phyloP scores from a whole-genome alignment of 2,797 vertebrate genomes.

The Silurus lanzhouensis region DNA sequence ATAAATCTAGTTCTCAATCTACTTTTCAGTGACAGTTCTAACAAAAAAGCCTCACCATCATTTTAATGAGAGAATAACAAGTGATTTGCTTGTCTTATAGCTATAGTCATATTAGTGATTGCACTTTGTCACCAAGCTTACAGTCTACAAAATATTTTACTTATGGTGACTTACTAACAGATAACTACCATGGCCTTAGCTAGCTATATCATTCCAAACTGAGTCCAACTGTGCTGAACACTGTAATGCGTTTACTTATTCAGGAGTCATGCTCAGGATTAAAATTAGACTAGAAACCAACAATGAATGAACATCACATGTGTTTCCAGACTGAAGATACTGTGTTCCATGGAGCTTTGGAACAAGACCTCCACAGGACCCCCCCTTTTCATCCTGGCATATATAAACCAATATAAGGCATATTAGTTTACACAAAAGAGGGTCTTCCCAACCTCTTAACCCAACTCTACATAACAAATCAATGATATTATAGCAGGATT shows the following conservation, averaged over 20 bases:
- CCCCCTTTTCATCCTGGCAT: too few species aligned
- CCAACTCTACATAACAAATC: too few species aligned
- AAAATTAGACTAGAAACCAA: background rate
- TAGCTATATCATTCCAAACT: background rate
- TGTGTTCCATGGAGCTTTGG: too few species aligned
- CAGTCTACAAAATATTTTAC: background rate
- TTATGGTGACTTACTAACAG: background rate
- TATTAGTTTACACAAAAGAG: too few species aligned
- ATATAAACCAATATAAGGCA: too few species aligned
- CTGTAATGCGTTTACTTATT: background rate
- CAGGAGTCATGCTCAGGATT: background rate
- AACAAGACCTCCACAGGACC: too few species aligned
- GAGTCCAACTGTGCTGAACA: background rate
- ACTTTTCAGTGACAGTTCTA: too few species aligned
- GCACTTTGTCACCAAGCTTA: background rate
- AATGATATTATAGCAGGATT: too few species aligned
- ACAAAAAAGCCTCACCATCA: background rate
- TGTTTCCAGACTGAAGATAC: too few species aligned
- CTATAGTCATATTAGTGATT: background rate
- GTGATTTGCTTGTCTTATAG: background rate
- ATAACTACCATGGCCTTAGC: background rate
- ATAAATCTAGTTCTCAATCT: background rate
- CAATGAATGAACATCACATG: background rate
- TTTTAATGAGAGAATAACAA: background rate
- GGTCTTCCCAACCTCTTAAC: background rate